Evolutionary conservation across 2,113 vertebrate species (phyloP).

Genomic region (Oreochromis aureus): DNA sequence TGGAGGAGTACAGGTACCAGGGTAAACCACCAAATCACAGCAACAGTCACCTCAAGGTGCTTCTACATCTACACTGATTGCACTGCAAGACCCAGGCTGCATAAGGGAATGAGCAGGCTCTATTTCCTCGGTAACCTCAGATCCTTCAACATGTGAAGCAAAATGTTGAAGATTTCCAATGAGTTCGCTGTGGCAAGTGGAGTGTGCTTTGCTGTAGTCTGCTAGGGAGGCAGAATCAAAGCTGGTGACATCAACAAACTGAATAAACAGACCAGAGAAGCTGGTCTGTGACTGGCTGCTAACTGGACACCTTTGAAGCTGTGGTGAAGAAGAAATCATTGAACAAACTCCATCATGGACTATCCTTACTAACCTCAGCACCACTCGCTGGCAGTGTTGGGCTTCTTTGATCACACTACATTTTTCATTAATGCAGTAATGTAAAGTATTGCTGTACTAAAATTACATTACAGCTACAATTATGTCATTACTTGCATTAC

Average conservation of each 20-base stretch:
- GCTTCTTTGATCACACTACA: not conserved
- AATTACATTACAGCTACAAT: not conserved
- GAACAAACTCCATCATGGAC: not conserved
- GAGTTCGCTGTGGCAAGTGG: not conserved
- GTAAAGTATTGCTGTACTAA: not conserved
- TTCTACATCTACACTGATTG: not conserved
- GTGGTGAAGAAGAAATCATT: not conserved
- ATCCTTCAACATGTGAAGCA: not conserved
- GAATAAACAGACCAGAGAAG: not conserved
- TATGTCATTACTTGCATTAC: not conserved
- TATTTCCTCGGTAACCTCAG: not conserved
- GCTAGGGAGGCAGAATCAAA: not conserved
- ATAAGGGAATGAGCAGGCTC: fast-evolving
- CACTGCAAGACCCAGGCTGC: fast-evolving
- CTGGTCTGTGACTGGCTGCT: not conserved
- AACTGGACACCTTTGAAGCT: not conserved
- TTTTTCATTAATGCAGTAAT: not conserved
- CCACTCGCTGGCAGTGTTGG: not conserved
- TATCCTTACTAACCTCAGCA: not conserved
- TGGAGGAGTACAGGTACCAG: not conserved
- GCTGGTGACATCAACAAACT: not conserved
- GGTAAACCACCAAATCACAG: not conserved
- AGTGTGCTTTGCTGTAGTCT: not conserved
- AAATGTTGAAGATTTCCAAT: not conserved
- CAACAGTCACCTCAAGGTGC: not conserved